Base-by-base conservation (phyloP, 2,113 vertebrate species). In the Rhynchomys soricoides region DNA sequence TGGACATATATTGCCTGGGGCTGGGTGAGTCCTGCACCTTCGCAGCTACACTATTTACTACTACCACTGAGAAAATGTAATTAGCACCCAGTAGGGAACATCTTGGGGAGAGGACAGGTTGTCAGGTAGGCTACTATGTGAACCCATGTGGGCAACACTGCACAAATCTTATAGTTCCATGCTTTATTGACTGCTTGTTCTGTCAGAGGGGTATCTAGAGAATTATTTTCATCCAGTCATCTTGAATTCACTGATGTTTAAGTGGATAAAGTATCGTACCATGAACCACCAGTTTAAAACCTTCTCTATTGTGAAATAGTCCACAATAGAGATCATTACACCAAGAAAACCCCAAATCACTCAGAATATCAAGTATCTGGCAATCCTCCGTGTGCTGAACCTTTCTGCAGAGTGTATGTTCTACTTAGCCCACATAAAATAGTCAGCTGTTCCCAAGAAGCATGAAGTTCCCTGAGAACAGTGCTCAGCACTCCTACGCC, bases 391-490 rank as follows among this genome's bases (percentile, higher is more conserved):
- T 55, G 43, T 85, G 70, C 85, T 85, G 97, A 95, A 94, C 26
- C 68, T 73, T 55, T 94, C 74, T 83, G 50, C 70, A 96, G 79
- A 94, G 85, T 95, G 89, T 92, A 92, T 97, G 93, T 87, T 95
- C 92, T 82, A 88, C 90, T 95, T 86, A 83, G 22, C 37, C 26
- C 86, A 87, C 91, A 86, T 82, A 62, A 93, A 81, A 86, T 22
- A 6, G 10, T 62, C 55, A 43, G 21, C 43, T 83, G 75, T 77
- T 97, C 79, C 86, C 91, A 91, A 78, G 83, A 87, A 95, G 10
- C 92, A 95, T 55, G 90, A 81, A 74, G 55, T 68, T 90, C 93
- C 73, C 59, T 89, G 88, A 88, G 94, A 94, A 96, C 70, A 97
- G 94, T 24, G 57, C 68, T 90, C n/a, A 94, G 8, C 52, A 52